phyloP scores from a whole-genome alignment of 2,888 invertebrate genomes.

The Ethmia dodecea region DNA sequence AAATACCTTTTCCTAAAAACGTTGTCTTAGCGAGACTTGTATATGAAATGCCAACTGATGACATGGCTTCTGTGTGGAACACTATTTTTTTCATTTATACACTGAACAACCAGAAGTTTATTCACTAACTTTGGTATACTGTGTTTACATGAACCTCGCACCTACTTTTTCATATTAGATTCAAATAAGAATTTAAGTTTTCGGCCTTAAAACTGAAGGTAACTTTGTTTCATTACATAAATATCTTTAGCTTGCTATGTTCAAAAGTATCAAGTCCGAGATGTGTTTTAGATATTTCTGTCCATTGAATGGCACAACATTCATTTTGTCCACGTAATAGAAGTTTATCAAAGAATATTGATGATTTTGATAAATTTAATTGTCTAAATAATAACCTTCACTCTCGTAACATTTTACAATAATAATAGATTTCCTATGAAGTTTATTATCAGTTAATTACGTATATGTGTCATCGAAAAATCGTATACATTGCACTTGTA shows the following conservation, averaged over 20 bases:
- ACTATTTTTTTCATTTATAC: slow-evolving; percentile 16
- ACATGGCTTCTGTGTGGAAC: slow-evolving; percentile 11
- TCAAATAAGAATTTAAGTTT: slow-evolving; percentile 39
- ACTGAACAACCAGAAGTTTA: slow-evolving; percentile 57
- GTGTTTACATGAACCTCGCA: slow-evolving; percentile 55
- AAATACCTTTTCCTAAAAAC: slow-evolving; percentile 62
- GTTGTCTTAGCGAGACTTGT: slow-evolving; percentile 37
- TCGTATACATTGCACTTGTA: slow-evolving; percentile 79
- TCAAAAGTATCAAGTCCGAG: slow-evolving; percentile 40
- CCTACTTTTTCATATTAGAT: slow-evolving; percentile 48
- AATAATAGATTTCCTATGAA: slow-evolving; percentile 63
- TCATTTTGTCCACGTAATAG: slow-evolving; percentile 40
- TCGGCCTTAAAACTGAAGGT: slow-evolving; percentile 59
- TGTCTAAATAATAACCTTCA: slow-evolving; percentile 57
- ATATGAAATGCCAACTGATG: slow-evolving; percentile 29
- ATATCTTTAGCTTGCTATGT: slow-evolving; percentile 36
- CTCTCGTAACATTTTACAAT: slow-evolving; percentile 68
- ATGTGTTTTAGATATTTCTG: slow-evolving; percentile 41
- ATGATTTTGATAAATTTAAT: slow-evolving; percentile 38
- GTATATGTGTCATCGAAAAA: slow-evolving; percentile 75
- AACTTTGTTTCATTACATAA: slow-evolving; percentile 67
- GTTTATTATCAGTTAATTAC: slow-evolving; percentile 71
- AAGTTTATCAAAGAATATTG: slow-evolving; percentile 59
- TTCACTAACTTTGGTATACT: slow-evolving; percentile 77
- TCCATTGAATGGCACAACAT: slow-evolving; percentile 49